A percentile compares a stretch with the other conserved stretches of the same genome.
phyloP scores from a whole-genome alignment of 2,113 vertebrate species.

The Saguinus midas region DNA sequence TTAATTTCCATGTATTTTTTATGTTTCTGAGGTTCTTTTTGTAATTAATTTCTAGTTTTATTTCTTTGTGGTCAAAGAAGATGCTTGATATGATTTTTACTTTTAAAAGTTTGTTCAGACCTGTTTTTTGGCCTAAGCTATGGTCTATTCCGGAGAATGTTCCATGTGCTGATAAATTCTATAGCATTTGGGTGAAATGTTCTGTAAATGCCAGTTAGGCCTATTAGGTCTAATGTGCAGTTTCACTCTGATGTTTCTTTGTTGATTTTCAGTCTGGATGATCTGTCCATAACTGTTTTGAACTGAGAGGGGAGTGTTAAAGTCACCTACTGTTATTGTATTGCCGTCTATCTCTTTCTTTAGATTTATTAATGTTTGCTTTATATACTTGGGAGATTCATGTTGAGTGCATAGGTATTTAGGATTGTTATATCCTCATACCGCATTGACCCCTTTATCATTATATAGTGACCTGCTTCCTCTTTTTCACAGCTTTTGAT shows the following conservation, averaged over 20 bases:
- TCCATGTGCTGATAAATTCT: neutral
- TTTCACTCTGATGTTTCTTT: neutral
- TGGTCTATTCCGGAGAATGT: neutral
- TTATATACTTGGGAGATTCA: neutral
- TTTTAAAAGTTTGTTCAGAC: neutral
- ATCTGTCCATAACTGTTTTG: neutral
- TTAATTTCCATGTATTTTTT: neutral
- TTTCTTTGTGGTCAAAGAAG: neutral
- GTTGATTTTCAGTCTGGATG: neutral
- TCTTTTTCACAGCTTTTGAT: neutral
- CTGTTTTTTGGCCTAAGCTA: neutral
- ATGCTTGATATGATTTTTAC: neutral
- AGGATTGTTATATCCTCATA: neutral
- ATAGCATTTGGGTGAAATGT: neutral
- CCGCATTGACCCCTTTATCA: neutral
- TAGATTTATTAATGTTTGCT: neutral
- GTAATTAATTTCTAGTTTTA: neutral
- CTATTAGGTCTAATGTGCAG: neutral
- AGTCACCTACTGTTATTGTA: neutral
- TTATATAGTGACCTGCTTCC: neutral
- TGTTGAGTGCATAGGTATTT: neutral
- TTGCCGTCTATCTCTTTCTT: neutral
- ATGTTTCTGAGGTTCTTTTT: neutral
- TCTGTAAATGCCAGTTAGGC: neutral
- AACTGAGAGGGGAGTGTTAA: neutral